Evolutionary conservation across 2,797 vertebrate species (phyloP), one percentile per base, ranked within the genome.

Genomic region (Podargus strigoides): DNA sequence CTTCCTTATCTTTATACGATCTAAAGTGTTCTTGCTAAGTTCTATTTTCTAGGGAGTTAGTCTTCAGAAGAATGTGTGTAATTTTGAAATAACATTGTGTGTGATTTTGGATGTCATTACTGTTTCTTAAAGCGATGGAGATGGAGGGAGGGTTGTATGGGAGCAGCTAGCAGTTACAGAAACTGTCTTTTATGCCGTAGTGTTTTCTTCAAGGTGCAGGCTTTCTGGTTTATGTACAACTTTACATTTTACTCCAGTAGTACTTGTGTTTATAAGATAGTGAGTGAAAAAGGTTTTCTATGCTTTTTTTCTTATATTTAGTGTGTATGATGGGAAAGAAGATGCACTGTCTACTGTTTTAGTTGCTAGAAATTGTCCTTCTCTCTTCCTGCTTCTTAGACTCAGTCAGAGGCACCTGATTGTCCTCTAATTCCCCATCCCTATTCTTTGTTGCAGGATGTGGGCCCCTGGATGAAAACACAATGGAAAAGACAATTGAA

Each of bases 401-500:
- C 46, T 85, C 4, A 1, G 14, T 64, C 37, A 47, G 62, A 91
- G 56, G 59, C 80, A 21, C 67, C 76, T 93, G 92, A 89, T 58
- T 95, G 56, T 50, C 84, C 93, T 90, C 72, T 75, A 55, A 94
- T 93, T 59, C 23, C 50, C 21, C 18, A 60, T 91, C 36, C 16
- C 36, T 73, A 4, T 92, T 83, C 23, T 90, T 32, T 90, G 22
- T 80, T 94, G 30, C 95, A 99, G 99, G 99, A 53, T 99, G 98
- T 44, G 97, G 95, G 36, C 97, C 96, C 28, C 82, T 99, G 89
- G 98, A 99, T 92, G 99, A 99, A 95, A 98, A 98, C 93, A 99
- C 98, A 14, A 99, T 99, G 99, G 99, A 99, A 95, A 98, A 98
- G 52, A 97, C 98, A 41, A 97, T 99, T 96, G 99, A 99, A 97